Evolutionary conservation across 2,797 vertebrate genomes (phyloP).

Genomic region (Enoplosus armatus): DNA sequence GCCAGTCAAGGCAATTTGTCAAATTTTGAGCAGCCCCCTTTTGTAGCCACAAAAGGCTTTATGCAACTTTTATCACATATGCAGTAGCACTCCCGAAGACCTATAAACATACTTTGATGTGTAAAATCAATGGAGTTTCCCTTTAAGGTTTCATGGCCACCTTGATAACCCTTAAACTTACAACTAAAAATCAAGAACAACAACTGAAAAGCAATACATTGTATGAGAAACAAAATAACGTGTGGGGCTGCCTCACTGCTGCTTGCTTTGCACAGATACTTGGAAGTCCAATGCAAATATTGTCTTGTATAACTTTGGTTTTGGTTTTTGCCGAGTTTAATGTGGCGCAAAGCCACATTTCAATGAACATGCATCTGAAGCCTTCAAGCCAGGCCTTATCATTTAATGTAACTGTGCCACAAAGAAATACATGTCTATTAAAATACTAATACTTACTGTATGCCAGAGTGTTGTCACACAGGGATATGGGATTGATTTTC

Average conservation of each 20-base stretch:
- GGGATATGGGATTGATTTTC: constrained; percentile 56
- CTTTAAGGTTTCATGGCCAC: neutral
- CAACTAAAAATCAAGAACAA: neutral
- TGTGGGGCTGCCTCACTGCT: neutral
- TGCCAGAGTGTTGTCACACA: constrained; percentile 4
- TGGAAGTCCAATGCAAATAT: neutral
- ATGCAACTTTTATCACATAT: neutral
- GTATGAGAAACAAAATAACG: neutral
- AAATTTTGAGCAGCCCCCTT: neutral
- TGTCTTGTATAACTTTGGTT: neutral
- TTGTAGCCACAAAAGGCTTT: neutral
- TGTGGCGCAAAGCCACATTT: constrained; percentile 7
- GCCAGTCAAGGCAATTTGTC: constrained; percentile 1
- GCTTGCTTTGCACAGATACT: no score
- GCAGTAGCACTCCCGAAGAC: neutral
- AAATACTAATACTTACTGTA: constrained; percentile 17
- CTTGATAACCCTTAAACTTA: neutral
- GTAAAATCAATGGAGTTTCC: neutral
- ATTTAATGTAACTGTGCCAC: constrained; percentile 21
- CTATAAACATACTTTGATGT: neutral
- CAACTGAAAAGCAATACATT: neutral
- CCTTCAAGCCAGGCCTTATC: neutral
- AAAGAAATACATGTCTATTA: constrained; percentile 14
- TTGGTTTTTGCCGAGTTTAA: constrained; percentile 9
- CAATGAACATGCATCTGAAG: neutral